phyloP scores from a whole-genome alignment of 1,140 invertebrate genomes.

The Polypedilum vanderplanki region DNA sequence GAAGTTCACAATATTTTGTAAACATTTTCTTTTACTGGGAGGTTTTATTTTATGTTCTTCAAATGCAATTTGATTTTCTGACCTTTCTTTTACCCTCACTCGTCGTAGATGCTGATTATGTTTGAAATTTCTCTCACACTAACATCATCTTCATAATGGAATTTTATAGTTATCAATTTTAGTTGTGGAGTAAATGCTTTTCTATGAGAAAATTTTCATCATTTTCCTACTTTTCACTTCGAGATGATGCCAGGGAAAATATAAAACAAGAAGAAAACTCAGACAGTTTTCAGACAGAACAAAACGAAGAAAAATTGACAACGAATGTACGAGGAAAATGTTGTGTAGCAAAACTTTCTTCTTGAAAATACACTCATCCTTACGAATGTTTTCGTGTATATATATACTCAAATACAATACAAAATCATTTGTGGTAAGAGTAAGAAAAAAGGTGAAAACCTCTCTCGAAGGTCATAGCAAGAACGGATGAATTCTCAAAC shows the following conservation, averaged over 20 bases:
- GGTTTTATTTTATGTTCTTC: not conserved
- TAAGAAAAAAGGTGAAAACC: too few species aligned
- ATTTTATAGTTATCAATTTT: not conserved
- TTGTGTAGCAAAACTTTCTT: too few species aligned
- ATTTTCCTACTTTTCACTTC: not conserved
- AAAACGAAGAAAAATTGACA: not conserved
- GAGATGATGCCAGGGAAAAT: conserved; percentile 6
- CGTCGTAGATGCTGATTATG: not conserved
- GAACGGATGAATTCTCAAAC: too few species aligned
- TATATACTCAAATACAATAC: too few species aligned
- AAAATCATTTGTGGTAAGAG: too few species aligned
- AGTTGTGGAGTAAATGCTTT: not conserved
- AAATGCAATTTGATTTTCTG: not conserved
- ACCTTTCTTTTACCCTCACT: not conserved
- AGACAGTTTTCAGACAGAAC: not conserved
- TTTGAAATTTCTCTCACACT: not conserved
- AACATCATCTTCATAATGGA: too few species aligned
- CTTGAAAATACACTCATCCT: too few species aligned
- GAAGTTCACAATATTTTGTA: conserved; percentile 13
- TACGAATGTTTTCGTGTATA: too few species aligned
- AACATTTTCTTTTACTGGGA: not conserved
- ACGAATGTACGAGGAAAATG: not conserved
- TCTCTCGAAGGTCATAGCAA: too few species aligned
- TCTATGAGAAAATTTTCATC: conserved; percentile 1
- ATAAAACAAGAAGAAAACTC: not conserved